These are phyloP conservation scores for Ciconia maguari DNA, from an alignment of 2,113 vertebrate genomes.

Conservation along the genomic window DNA sequence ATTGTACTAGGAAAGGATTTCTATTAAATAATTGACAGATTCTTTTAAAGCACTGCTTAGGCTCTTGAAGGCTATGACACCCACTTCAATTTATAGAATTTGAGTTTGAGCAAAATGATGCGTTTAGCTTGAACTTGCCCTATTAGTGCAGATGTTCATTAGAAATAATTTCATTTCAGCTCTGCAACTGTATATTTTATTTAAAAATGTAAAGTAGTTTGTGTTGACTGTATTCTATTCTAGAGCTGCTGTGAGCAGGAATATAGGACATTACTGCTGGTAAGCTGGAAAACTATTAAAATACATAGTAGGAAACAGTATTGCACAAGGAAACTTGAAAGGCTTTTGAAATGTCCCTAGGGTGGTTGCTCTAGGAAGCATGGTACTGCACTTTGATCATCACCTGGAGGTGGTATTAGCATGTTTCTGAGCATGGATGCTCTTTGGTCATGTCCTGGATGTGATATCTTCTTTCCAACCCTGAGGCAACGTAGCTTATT, in stretches of 20 bases:
- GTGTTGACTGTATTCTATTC: not conserved
- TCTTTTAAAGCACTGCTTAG: not conserved
- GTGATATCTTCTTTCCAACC: not conserved
- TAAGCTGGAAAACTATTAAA: not conserved
- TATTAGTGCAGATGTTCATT: not conserved
- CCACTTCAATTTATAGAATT: not conserved
- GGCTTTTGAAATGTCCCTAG: not conserved
- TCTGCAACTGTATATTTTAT: not conserved
- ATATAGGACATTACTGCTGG: not conserved
- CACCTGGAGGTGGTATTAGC: not conserved
- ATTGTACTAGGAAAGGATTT: not conserved
- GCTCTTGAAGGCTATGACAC: not conserved
- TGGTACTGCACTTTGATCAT: rapidly evolving
- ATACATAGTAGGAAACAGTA: not conserved
- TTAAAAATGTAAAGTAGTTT: not conserved
- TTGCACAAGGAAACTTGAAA: not conserved
- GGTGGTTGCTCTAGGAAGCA: not conserved
- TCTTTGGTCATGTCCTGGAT: not conserved
- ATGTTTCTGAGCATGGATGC: not conserved
- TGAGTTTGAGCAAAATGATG: not conserved
- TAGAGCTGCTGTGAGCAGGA: not conserved
- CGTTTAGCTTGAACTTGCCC: not conserved
- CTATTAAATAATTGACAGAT: slow-evolving; percentile 29
- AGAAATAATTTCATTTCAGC: not conserved
- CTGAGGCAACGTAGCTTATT: not conserved